A percentile compares a stretch with the other conserved stretches of the same genome.
These are phyloP conservation scores for Aurelia aurita DNA, from an alignment of 30 jellyfish, hydroid and myxozoan genomes.

Conservation along the genomic window DNA sequence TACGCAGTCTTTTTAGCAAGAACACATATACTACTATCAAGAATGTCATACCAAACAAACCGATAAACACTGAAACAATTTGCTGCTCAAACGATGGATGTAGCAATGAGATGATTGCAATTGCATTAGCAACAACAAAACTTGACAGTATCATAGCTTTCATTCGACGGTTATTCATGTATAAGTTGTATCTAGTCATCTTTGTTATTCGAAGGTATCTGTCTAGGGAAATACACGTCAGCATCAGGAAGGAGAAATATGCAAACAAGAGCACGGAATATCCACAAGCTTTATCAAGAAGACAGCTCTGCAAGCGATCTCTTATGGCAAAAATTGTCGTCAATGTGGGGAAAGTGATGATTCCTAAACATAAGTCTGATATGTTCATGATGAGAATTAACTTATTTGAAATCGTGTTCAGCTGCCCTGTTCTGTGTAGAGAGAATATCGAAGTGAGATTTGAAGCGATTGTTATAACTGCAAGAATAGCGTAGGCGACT, in stretches of 20 bases:
- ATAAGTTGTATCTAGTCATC: conserved; percentile 24
- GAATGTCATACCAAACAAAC: too few species aligned
- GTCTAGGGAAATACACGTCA: conserved; percentile 34
- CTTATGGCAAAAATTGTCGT: not conserved
- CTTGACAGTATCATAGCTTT: conserved; percentile 2
- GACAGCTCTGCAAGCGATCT: conserved; percentile 28
- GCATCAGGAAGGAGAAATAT: conserved; percentile 45
- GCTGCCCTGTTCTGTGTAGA: conserved; percentile 39
- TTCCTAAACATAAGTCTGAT: conserved; percentile 51
- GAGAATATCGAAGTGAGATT: conserved; percentile 27
- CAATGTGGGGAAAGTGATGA: conserved; percentile 33
- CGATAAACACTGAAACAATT: too few species aligned
- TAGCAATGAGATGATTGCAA: not conserved
- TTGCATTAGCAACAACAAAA: not conserved
- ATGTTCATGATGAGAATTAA: conserved; percentile 43
- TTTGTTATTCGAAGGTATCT: conserved; percentile 49
- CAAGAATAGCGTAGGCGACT: conserved; percentile 4
- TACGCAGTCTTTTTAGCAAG: too few species aligned
- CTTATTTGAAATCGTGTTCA: conserved; percentile 37
- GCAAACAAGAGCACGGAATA: conserved; percentile 29
- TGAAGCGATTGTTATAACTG: conserved; percentile 4
- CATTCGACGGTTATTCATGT: conserved; percentile 34
- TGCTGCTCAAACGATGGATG: too few species aligned
- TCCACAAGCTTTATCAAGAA: conserved; percentile 17
- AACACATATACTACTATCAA: too few species aligned